Conservation (phyloP, 2,113 vertebrate species). For the Corvus moneduloides region DNA sequence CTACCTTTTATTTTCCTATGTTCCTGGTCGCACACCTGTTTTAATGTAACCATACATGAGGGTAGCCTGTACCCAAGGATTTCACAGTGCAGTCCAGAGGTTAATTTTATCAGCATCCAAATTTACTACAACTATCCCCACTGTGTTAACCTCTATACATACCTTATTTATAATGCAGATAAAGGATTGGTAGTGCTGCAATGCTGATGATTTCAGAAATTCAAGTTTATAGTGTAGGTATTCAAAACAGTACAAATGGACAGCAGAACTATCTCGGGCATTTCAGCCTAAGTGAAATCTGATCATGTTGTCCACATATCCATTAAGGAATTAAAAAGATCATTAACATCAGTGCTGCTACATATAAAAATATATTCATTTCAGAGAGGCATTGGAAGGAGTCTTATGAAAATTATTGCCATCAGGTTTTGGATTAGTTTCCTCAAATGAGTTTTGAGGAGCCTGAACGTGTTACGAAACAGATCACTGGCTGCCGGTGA, state of each 20-base stretch:
- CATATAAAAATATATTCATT: not conserved
- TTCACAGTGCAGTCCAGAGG: not conserved
- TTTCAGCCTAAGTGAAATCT: not conserved
- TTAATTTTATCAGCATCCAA: not conserved
- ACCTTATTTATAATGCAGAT: not conserved
- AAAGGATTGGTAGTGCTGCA: not conserved
- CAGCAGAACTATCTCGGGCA: not conserved
- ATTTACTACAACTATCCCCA: not conserved
- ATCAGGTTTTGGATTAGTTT: not conserved
- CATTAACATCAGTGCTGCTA: not conserved
- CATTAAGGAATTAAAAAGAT: not conserved
- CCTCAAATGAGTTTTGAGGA: not conserved
- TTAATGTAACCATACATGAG: not conserved
- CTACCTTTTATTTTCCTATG: accelerated
- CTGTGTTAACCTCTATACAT: not conserved
- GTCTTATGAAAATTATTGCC: not conserved
- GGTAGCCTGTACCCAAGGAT: not conserved
- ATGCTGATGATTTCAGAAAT: not conserved
- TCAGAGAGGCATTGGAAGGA: not conserved
- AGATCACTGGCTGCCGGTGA: not conserved
- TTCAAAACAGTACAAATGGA: not conserved
- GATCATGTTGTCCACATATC: not conserved
- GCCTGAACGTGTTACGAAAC: not conserved
- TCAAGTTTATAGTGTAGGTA: not conserved
- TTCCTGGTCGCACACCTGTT: not conserved